phyloP scores from a whole-genome alignment of 2,113 vertebrate species.

The rat (Rattus norvegicus) region DNA sequence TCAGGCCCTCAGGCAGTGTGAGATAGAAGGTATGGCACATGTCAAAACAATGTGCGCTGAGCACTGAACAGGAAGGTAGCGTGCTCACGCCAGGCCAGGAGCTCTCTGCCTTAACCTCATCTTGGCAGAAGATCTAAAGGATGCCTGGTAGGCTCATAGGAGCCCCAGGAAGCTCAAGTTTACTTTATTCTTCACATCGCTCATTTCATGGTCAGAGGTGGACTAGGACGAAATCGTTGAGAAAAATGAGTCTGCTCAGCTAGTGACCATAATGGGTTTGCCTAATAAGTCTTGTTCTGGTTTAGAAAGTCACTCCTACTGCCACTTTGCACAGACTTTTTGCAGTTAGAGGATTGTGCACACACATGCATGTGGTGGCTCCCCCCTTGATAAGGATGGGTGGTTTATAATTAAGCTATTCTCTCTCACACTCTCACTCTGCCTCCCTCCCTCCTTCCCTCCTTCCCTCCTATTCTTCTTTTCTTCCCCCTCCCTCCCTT shows the following conservation, averaged over 20 bases:
- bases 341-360: too few species aligned
- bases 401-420: neutral
- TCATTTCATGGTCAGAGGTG: neutral
- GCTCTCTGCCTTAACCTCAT: neutral
- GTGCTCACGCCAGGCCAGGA: neutral
- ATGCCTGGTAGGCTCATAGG: neutral
- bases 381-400: neutral
- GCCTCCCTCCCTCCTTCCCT: rapidly evolving
- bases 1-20: neutral
- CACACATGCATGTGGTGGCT: rapidly evolving
- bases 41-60: slow-evolving; percentile 48
- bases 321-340: neutral
- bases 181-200: neutral
- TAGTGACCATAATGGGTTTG: neutral
- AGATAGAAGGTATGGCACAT: slow-evolving; percentile 46
- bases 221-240: neutral
- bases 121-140: slow-evolving; percentile 69
- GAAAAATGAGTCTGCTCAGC: slow-evolving; percentile 21
- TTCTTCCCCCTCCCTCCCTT: too few species aligned
- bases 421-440: neutral
- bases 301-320: neutral
- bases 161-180: slow-evolving; percentile 29
- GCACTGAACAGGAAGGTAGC: neutral
- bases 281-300: neutral
- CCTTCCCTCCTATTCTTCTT: rapidly evolving